Conservation (phyloP, 2,888 invertebrate genomes). For the Tigriopus californicus region DNA sequence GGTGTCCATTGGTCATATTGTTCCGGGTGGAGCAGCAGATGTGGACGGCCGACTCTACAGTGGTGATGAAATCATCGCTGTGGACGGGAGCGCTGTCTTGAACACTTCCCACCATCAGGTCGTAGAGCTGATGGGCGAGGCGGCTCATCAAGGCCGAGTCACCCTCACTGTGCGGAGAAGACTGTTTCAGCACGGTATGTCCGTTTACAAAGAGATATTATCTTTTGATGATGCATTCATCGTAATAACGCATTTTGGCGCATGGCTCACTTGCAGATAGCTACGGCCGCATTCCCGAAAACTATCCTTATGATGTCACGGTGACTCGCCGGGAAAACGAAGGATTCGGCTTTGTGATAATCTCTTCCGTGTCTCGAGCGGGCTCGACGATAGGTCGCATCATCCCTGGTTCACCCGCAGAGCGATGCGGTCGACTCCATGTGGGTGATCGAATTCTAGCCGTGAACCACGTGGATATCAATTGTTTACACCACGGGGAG, state of each 20-base stretch:
- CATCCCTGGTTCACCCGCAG: conserved; percentile 49
- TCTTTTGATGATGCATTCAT: background rate
- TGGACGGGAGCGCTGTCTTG: conserved; percentile 64
- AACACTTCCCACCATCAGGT: conserved; percentile 82
- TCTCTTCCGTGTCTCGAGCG: conserved; percentile 76
- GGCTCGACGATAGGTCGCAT: conserved; percentile 63
- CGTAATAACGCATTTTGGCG: background rate
- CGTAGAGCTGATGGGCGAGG: conserved; percentile 74
- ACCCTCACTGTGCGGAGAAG: conserved; percentile 51
- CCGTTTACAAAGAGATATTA: background rate
- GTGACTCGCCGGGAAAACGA: conserved; percentile 77
- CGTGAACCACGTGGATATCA: conserved; percentile 79
- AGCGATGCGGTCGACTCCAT: conserved; percentile 68
- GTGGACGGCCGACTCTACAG: conserved; percentile 71
- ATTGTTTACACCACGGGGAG: conserved; percentile 80
- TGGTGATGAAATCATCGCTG: conserved; percentile 83
- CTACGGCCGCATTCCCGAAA: conserved; percentile 16
- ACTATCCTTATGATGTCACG: conserved; percentile 68
- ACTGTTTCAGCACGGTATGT: conserved; percentile 22
- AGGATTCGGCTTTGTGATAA: conserved; percentile 97
- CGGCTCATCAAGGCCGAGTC: conserved; percentile 69
- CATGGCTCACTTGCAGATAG: background rate
- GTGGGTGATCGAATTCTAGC: conserved; percentile 90
- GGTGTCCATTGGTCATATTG: conserved; percentile 89
- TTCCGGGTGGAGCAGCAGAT: conserved; percentile 84